Evolutionary conservation across 37 sponge, comb jelly and placozoan species (phyloP).

Genomic region (Diacarnus erythraeanus): DNA sequence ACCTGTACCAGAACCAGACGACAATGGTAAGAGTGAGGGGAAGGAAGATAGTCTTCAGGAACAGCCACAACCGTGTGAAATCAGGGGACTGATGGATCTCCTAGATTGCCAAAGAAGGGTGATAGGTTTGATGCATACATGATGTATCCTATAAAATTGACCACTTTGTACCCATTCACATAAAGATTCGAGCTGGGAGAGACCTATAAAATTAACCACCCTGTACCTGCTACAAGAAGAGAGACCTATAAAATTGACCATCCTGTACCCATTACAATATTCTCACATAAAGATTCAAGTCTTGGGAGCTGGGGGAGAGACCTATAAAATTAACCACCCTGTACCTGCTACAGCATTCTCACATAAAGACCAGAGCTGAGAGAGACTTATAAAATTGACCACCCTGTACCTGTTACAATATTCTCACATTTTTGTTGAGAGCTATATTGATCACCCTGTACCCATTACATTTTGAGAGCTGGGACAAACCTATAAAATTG

Average conservation of each 20-base stretch:
- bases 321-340: background rate
- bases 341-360: background rate
- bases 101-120: constrained; percentile 15
- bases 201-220: no score
- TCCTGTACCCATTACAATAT: background rate
- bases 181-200: no score
- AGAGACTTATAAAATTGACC: background rate
- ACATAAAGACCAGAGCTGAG: no score
- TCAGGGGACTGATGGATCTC: constrained; percentile 65
- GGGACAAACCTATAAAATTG: background rate
- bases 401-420: background rate
- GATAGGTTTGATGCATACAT: no score
- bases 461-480: no score
- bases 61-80: constrained; percentile 72
- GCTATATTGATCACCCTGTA: background rate
- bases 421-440: no score
- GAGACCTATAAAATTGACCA: background rate
- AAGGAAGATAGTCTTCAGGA: constrained; percentile 52
- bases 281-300: no score
- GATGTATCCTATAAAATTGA: no score
- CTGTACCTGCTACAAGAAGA: no score
- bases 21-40: constrained; percentile 18
- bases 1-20: constrained; percentile 22
- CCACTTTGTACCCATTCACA: no score
- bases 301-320: background rate